Conservation (phyloP, 1,140 invertebrate species). For the Rhysida immarginata region DNA sequence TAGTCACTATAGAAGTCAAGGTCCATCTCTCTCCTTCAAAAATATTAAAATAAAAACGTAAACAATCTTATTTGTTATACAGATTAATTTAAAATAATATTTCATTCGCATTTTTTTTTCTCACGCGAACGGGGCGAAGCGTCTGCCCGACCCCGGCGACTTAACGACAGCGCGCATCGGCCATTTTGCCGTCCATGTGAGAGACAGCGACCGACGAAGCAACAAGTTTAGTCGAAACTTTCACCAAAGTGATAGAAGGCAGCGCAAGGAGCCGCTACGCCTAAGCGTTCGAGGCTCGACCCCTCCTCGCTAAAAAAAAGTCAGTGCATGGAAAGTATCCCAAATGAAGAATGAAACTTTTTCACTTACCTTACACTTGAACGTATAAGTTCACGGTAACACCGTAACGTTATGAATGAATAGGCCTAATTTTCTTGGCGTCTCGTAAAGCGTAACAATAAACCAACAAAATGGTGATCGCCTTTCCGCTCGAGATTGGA, state of each 20-base stretch:
- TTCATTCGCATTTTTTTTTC: no score
- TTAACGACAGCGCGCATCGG: not conserved
- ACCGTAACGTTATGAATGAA: not conserved
- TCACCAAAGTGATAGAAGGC: no score
- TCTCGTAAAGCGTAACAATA: not conserved
- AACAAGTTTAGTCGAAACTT: not conserved
- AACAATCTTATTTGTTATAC: no score
- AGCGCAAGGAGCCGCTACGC: no score
- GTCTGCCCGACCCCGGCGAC: not conserved
- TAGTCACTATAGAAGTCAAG: conserved; percentile 7
- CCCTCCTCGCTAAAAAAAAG: not conserved
- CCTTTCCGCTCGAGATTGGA: not conserved
- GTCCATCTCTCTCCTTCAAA: conserved; percentile 1
- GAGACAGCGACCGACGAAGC: not conserved
- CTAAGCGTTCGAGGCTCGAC: no score
- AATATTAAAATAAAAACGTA: no score
- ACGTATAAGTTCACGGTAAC: not conserved
- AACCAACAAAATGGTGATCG: not conserved
- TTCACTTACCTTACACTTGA: not conserved
- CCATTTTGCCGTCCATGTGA: not conserved
- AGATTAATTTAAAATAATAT: no score
- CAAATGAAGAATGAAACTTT: not conserved
- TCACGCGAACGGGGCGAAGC: not conserved
- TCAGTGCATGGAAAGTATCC: no score
- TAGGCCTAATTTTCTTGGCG: not conserved